phyloP scores from a whole-genome alignment of 1,140 invertebrate species.

The Drosophila arizonae region DNA sequence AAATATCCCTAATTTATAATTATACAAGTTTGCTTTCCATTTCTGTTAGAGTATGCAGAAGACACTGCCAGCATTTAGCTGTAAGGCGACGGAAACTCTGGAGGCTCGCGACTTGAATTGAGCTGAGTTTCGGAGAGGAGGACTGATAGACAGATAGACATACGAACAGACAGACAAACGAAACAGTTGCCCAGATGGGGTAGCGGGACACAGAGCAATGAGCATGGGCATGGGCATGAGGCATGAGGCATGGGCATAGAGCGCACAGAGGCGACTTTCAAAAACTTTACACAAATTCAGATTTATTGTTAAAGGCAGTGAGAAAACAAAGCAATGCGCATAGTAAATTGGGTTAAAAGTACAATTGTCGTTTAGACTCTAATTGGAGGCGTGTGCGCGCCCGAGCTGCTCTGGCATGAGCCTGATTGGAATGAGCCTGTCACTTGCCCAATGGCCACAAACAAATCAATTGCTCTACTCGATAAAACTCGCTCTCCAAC shows the following conservation, averaged over 20 bases:
- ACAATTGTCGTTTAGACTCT: slow-evolving; percentile 79
- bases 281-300: slow-evolving; percentile 63
- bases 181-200: not conserved
- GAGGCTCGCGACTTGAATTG: slow-evolving; percentile 3
- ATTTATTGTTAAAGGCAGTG: slow-evolving; percentile 71
- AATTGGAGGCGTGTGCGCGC: slow-evolving; percentile 74
- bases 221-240: too few species aligned
- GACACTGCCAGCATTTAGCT: too few species aligned
- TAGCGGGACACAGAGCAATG: too few species aligned
- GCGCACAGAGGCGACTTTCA: slow-evolving; percentile 36
- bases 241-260: not conserved
- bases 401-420: slow-evolving; percentile 61
- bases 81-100: too few species aligned
- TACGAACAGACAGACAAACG: not conserved
- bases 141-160: not conserved
- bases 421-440: slow-evolving; percentile 72
- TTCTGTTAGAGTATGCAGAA: too few species aligned
- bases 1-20: too few species aligned
- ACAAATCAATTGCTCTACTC: slow-evolving; percentile 69
- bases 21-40: too few species aligned
- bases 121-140: slow-evolving; percentile 12
- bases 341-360: slow-evolving; percentile 78
- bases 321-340: slow-evolving; percentile 53
- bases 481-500: not conserved
- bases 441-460: slow-evolving; percentile 73